phyloP scores from a whole-genome alignment of 1,140 invertebrate genomes.

The Episyrphus balteatus region DNA sequence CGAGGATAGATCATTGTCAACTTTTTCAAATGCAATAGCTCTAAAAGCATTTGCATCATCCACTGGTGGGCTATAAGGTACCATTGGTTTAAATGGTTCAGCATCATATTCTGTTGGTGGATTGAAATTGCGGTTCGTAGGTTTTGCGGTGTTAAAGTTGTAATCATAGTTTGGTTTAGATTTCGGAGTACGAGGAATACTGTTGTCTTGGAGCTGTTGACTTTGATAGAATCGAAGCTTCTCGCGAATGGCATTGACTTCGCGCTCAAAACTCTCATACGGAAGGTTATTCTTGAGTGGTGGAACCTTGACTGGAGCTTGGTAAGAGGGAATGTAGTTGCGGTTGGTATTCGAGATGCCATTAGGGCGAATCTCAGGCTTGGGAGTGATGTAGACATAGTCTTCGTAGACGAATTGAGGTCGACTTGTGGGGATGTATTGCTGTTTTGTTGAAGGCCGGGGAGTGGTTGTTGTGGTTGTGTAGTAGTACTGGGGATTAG shows the following conservation, averaged over 20 bases:
- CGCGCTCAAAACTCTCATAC: constrained; percentile 38
- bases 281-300: constrained; percentile 20
- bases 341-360: constrained; percentile 35
- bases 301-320: constrained; percentile 15
- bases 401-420: constrained; percentile 12
- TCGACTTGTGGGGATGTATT: constrained; percentile 1
- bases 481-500: not conserved
- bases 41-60: constrained; percentile 43
- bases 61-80: constrained; percentile 50
- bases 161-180: constrained; percentile 49
- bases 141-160: constrained; percentile 42
- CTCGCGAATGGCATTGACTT: constrained; percentile 43
- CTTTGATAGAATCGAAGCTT: constrained; percentile 38
- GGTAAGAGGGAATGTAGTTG: constrained; percentile 30
- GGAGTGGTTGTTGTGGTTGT: not conserved
- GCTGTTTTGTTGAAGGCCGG: constrained; percentile 1
- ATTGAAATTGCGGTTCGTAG: constrained; percentile 30
- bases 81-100: constrained; percentile 47
- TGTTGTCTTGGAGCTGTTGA: constrained; percentile 22
- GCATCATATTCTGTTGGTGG: constrained; percentile 43
- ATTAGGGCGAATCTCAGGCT: constrained; percentile 39
- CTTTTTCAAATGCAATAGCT: constrained; percentile 33
- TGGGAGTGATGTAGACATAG: constrained; percentile 35
- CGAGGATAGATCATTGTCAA: not conserved
- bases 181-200: constrained; percentile 25